Evolutionary conservation across 2,113 vertebrate genomes (phyloP), one percentile per base, ranked within the genome.

Genomic region (Propithecus coquereli): DNA sequence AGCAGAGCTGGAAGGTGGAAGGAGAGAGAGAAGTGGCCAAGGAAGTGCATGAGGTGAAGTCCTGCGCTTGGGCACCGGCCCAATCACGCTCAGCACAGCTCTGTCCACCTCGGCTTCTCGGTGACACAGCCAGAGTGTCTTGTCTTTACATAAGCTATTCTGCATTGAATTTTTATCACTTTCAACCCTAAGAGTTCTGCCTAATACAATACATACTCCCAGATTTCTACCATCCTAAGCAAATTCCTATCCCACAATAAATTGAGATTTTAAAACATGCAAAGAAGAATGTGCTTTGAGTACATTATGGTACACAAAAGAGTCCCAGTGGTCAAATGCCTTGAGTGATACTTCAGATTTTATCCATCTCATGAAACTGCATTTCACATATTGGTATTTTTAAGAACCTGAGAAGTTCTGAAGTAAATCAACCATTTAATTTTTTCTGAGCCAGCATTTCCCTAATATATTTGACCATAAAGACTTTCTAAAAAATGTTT

Each of bases 391-490:
- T 27, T 73, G 61, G 12, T 81, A 18, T 89, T 47, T 30, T 92
- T 89, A 94, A 94, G 50, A 95, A 86, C 2, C 5, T 61, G 34
- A 76, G 27, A 66, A 27, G 32, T 74, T 85, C 59, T 79, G 11
- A 81, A 76, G 23, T 47, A 70, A 79, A 84, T 70, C 68, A 88
- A 61, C 16, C 18, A 47, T 40, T 87, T 77, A 79, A 65, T 32
- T 79, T 61, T 87, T 57, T 74, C 70, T 61, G 52, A 80, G 4
- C 20, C 30, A 37, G 20, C n/a, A 54, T 88, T 61, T 88, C 12
- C 25, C 45, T 47, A 85, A 37, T 74, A 74, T 84, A 54, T 68
- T 81, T 81, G 30, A 89, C 59, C 57, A 85, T 9, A 45, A 54
- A 27, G 22, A 34, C 13, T 85, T 22, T 22, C 43, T 20, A n/a